Evolutionary conservation across 2,113 vertebrate species (phyloP).

Genomic region (Daboia siamensis): DNA sequence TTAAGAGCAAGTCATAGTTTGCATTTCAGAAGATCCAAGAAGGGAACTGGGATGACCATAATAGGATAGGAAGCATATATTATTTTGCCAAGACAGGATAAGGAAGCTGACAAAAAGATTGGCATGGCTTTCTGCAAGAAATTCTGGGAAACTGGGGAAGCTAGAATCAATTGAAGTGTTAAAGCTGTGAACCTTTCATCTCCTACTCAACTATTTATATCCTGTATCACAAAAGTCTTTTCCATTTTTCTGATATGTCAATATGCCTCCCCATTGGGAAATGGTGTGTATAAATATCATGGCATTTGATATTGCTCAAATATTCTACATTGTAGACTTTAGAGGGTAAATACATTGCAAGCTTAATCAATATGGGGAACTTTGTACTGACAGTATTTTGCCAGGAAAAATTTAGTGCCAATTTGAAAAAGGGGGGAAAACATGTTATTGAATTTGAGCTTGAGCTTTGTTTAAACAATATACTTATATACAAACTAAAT

Average conservation of each 20-base stretch:
- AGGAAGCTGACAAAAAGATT: neutral
- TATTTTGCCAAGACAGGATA: neutral
- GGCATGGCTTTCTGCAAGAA: neutral
- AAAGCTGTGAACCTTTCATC: neutral
- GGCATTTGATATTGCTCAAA: neutral
- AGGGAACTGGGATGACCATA: neutral
- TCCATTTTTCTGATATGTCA: neutral
- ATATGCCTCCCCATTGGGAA: neutral
- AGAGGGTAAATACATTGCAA: neutral
- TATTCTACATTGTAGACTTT: neutral
- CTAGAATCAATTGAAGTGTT: neutral
- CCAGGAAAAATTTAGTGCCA: neutral
- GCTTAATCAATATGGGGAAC: neutral
- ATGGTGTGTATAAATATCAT: neutral
- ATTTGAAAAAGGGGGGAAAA: neutral
- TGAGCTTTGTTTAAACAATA: neutral
- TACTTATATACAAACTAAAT: neutral
- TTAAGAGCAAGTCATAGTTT: neutral
- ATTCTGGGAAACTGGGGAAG: neutral
- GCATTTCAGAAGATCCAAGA: neutral
- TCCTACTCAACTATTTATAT: neutral
- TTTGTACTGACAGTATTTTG: neutral
- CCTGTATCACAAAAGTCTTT: neutral
- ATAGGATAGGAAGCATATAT: neutral
- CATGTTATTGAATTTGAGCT: neutral